Conservation (phyloP, 2,113 vertebrate species). For the Raphicerus campestris region DNA sequence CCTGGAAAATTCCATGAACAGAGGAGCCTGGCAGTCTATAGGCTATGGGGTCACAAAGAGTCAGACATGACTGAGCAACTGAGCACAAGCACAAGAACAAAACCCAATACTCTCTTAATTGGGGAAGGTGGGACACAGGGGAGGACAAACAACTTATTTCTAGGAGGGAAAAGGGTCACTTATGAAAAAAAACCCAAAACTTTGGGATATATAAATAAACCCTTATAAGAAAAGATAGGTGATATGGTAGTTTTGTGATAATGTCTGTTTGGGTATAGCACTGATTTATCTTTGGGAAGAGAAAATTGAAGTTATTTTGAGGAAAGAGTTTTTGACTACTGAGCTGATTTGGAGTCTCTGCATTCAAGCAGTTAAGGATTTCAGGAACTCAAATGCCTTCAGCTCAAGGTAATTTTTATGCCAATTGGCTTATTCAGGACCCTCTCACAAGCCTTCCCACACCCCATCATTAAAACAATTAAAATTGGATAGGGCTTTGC, state of each 20-base stretch:
- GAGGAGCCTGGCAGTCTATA: neutral
- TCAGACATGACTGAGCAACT: neutral
- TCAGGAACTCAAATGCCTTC: neutral
- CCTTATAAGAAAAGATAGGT: neutral
- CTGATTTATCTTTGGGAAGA: neutral
- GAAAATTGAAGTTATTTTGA: neutral
- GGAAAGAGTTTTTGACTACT: neutral
- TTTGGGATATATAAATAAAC: neutral
- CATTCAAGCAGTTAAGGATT: neutral
- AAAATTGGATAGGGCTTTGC: neutral
- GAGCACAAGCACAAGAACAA: neutral
- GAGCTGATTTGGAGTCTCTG: neutral
- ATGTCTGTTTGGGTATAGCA: neutral
- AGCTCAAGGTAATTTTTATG: neutral
- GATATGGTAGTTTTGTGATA: neutral
- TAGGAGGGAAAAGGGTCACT: neutral
- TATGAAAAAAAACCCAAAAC: neutral
- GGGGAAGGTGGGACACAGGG: neutral
- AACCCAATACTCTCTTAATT: neutral
- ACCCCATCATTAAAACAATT: neutral
- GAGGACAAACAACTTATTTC: neutral
- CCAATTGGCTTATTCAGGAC: neutral
- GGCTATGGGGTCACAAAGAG: neutral
- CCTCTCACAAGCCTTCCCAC: neutral
- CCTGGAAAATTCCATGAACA: neutral